Evolutionary conservation across 2,113 vertebrate genomes (phyloP), one percentile per base, ranked within the genome.

Genomic region (Cynoglossus semilaevis): DNA sequence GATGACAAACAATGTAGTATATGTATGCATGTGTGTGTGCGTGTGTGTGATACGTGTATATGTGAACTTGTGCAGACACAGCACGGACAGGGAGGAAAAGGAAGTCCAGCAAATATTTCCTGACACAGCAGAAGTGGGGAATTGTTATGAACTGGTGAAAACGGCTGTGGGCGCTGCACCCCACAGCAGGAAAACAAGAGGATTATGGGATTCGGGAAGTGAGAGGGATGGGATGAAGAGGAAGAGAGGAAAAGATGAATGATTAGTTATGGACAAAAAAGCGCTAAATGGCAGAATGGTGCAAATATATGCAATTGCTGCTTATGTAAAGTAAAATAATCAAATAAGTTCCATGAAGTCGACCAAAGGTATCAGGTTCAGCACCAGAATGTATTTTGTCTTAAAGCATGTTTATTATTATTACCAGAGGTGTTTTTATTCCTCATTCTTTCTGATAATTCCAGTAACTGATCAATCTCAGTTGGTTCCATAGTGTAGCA

Each of bases 51-150:
- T 29, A 29, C 22, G 22, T 29, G 22, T 38, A 67, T 17, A 58
- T 29, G 76, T 36, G 61, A 51, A 40, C 51, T 65, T 40, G 36
- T 18, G 49, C 13, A 14, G 51, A 55, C 69, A 63, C 70, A 75
- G 85, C 56, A 74, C 19, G 70, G 76, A 68, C 50, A 48, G 67
- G 70, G 45, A 77, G 85, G 86, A 91, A 87, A 85, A 77, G 76
- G 79, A 88, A 90, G 84, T 64, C 73, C 44, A 81, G 87, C 83
- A 88, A 88, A 71, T 88, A 89, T 75, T 84, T 90, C 88, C 84
- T 88, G 60, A 92, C 84, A 85, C 87, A 82, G 76, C 84, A 90
- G 76, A 88, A 87, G 84, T 79, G 76, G 77, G 87, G 35, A 82
- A 87, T 63, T 83, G 84, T 65, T 63, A 80, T 87, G 87, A 88